These are phyloP conservation scores for Tetraodon nigroviridis DNA, from an alignment of 2,113 vertebrate genomes.

Conservation along the genomic window DNA sequence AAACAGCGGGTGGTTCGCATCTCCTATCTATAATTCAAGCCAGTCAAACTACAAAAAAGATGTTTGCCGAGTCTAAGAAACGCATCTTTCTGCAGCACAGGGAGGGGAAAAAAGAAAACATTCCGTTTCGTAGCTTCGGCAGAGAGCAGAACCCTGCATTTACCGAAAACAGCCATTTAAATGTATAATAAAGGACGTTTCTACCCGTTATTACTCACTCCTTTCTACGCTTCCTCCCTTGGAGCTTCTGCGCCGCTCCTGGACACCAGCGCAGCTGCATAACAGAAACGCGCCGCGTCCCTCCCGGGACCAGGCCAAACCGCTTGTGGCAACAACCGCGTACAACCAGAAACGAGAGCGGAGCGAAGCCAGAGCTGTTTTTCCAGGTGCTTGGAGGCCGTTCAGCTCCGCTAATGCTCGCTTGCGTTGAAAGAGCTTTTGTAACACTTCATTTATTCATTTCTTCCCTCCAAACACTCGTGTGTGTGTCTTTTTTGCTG, in stretches of 20 bases:
- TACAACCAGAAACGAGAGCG: conserved; percentile 47
- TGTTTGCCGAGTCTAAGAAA: conserved; percentile 52
- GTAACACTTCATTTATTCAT: conserved; percentile 11
- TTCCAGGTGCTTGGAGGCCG: conserved; percentile 58
- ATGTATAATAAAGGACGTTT: too few relatives aligned
- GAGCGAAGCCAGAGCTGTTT: conserved; percentile 49
- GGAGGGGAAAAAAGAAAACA: background rate
- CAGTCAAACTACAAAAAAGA: conserved; percentile 51
- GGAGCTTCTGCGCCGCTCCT: conserved; percentile 9
- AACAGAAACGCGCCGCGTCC: conserved; percentile 45
- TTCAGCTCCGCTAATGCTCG: background rate
- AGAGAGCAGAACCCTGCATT: conserved; percentile 18
- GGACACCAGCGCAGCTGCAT: conserved; percentile 50
- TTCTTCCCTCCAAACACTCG: conserved; percentile 1
- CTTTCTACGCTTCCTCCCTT: background rate
- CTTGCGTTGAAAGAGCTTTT: conserved; percentile 14
- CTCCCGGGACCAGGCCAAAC: conserved; percentile 57
- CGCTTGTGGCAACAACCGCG: conserved; percentile 54
- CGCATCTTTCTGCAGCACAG: conserved; percentile 25
- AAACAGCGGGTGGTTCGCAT: conserved; percentile 58
- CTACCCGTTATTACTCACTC: background rate
- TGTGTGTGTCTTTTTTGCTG: background rate
- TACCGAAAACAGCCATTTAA: background rate
- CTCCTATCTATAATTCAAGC: conserved; percentile 64
- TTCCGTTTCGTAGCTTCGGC: conserved; percentile 20